A percentile compares a stretch with the other conserved stretches of the same genome.
Evolutionary conservation across 2,888 invertebrate genomes (phyloP).

Genomic region (Peribatodes rhomboidaria): DNA sequence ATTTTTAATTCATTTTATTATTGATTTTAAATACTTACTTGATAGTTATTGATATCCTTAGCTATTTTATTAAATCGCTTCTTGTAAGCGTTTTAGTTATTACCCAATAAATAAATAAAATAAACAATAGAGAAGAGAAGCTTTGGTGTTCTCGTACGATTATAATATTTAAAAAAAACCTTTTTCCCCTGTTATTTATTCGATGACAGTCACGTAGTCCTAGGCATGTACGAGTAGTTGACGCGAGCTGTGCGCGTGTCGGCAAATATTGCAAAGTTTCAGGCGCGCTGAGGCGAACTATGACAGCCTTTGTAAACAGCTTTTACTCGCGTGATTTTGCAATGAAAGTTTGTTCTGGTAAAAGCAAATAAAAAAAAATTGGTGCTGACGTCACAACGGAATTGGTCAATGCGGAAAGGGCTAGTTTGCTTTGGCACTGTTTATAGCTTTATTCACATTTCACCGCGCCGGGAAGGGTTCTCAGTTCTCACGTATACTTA

Average conservation of each 20-base stretch:
- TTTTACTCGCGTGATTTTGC: conserved; percentile 4
- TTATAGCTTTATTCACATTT: neutral
- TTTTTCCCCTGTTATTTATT: neutral
- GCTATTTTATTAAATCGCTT: too few relatives aligned
- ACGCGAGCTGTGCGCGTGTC: conserved; percentile 14
- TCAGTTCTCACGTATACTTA: too few relatives aligned
- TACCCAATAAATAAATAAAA: too few relatives aligned
- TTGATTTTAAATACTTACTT: too few relatives aligned
- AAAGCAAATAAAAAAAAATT: too few relatives aligned
- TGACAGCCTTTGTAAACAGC: conserved; percentile 13
- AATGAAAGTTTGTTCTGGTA: neutral
- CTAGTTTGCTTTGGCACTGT: neutral
- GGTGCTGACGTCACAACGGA: neutral
- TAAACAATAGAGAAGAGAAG: too few relatives aligned
- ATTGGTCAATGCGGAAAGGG: neutral
- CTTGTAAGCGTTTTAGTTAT: too few relatives aligned
- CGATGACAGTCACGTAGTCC: neutral
- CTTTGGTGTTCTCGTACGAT: too few relatives aligned
- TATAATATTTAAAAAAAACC: neutral
- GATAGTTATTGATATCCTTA: too few relatives aligned
- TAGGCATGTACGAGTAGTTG: conserved; percentile 7
- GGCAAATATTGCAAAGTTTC: conserved; percentile 34
- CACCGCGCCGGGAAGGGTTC: too few relatives aligned
- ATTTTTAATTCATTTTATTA: too few relatives aligned
- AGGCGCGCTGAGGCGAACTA: neutral